Evolutionary conservation across 2,888 invertebrate species (phyloP).

Genomic region (Corbicula japonica): DNA sequence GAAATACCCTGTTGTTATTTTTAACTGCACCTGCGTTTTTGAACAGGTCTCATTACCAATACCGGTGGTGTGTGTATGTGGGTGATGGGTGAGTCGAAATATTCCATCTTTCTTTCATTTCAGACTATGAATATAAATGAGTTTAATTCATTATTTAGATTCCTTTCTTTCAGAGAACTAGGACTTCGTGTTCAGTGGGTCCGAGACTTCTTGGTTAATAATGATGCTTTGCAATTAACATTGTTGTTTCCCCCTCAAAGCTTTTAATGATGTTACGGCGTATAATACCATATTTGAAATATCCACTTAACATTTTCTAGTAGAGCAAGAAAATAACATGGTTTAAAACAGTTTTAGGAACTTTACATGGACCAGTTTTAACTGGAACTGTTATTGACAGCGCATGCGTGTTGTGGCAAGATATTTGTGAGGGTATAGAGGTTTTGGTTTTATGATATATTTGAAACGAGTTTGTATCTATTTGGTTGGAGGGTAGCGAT

Average conservation of each 20-base stretch:
- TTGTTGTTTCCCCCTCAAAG: background rate
- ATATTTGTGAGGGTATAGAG: slow-evolving; percentile 89
- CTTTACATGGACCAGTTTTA: slow-evolving; percentile 90
- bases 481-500: slow-evolving; percentile 68
- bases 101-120: too few relatives aligned
- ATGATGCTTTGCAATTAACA: background rate
- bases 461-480: slow-evolving; percentile 87
- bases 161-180: slow-evolving; percentile 64
- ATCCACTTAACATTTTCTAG: background rate
- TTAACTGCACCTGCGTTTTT: too few relatives aligned
- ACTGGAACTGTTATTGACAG: slow-evolving; percentile 92
- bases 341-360: slow-evolving; percentile 54
- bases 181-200: slow-evolving; percentile 72
- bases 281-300: background rate
- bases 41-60: too few relatives aligned
- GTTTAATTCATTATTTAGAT: too few relatives aligned
- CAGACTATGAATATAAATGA: too few relatives aligned
- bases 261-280: too few relatives aligned
- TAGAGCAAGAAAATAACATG: background rate
- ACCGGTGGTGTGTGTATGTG: too few relatives aligned
- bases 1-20: too few relatives aligned
- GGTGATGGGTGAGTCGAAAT: too few relatives aligned
- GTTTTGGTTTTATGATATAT: slow-evolving; percentile 90
- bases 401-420: slow-evolving; percentile 90
- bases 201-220: slow-evolving; percentile 63